phyloP scores from a whole-genome alignment of 2,797 vertebrate species.

The Dendrocincla fuliginosa region DNA sequence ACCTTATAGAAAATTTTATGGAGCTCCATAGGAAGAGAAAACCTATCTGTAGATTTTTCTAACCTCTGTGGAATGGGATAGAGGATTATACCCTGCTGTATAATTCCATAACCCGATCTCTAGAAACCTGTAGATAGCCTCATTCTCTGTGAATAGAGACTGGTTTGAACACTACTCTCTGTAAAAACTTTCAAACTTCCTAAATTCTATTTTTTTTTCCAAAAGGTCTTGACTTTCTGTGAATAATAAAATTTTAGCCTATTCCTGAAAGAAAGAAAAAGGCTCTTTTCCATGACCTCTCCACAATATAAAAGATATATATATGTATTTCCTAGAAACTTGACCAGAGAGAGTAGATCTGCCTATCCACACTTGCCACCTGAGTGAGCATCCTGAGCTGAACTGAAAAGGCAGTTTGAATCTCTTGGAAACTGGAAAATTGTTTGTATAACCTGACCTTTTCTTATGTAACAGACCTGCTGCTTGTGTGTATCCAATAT shows the following conservation, averaged over 20 bases:
- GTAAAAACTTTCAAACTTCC: neutral
- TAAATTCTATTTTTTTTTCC: neutral
- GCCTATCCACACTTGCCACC: neutral
- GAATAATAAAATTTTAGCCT: neutral
- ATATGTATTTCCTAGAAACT: neutral
- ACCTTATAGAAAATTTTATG: neutral
- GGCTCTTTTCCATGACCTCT: neutral
- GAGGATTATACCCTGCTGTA: neutral
- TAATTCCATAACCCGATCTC: neutral
- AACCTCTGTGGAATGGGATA: neutral
- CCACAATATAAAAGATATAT: neutral
- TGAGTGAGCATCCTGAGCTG: neutral
- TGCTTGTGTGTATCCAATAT: neutral
- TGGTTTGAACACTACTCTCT: neutral
- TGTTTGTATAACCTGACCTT: conserved; percentile 24
- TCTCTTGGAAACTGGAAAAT: neutral
- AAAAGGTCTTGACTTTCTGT: neutral
- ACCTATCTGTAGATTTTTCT: neutral
- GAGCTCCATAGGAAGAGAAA: neutral
- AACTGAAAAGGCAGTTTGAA: neutral
- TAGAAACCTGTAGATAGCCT: neutral
- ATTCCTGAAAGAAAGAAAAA: neutral
- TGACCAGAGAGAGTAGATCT: neutral
- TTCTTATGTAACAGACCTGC: conserved; percentile 26
- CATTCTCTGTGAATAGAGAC: neutral